phyloP scores from a whole-genome alignment of 2,797 vertebrate species.

The Okamejei kenojei region DNA sequence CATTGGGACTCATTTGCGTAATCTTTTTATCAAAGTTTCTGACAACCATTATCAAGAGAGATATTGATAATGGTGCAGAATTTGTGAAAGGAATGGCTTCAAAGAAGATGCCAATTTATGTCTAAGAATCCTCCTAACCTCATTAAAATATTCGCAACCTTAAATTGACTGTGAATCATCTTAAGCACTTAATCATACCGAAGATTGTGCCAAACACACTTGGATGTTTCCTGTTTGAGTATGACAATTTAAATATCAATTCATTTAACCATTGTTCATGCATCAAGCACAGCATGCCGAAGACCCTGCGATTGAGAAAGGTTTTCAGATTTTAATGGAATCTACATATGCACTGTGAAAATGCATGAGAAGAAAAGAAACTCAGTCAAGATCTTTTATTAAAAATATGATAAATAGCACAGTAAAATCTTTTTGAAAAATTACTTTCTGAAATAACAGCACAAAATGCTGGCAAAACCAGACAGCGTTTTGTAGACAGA shows the following conservation, averaged over 20 bases:
- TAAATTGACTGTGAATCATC: neutral
- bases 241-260: neutral
- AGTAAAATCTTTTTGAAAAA: neutral
- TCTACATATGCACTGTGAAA: neutral
- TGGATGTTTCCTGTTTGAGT: neutral
- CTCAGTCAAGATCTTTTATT: neutral
- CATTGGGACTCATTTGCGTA: too few species aligned
- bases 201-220: neutral
- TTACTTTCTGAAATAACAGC: neutral
- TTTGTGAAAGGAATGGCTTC: too few species aligned
- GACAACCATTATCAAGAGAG: too few species aligned
- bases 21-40: too few species aligned
- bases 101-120: neutral
- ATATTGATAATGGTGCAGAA: too few species aligned
- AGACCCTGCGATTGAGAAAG: neutral
- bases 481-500: too few species aligned
- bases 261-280: neutral
- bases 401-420: too few species aligned
- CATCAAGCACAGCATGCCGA: neutral
- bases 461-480: too few species aligned
- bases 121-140: neutral
- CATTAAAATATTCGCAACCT: neutral
- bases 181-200: neutral
- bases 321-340: neutral
- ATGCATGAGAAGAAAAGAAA: neutral